Conservation (phyloP, 2,888 invertebrate genomes). For the Linyphia triangularis region DNA sequence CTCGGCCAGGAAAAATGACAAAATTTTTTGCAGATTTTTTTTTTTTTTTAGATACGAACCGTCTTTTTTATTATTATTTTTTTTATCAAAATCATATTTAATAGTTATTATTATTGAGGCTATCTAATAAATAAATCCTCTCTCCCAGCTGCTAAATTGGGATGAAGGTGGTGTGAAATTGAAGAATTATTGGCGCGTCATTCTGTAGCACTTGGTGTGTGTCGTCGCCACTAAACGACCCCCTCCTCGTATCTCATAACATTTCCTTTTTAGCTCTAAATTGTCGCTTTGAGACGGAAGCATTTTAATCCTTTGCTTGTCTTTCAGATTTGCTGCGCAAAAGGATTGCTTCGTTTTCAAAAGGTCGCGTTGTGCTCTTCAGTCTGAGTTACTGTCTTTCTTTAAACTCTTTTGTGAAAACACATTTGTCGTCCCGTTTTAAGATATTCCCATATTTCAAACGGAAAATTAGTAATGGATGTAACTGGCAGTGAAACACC, state of each 20-base stretch:
- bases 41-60: not conserved
- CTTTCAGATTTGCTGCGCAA: slow-evolving; percentile 37
- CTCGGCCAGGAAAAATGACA: not conserved
- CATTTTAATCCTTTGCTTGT: slow-evolving; percentile 52
- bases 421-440: slow-evolving; percentile 7
- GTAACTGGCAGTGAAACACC: not conserved
- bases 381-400: slow-evolving; percentile 30
- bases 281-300: not conserved
- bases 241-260: not conserved
- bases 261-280: not conserved
- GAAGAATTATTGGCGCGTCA: not conserved
- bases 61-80: slow-evolving; percentile 2
- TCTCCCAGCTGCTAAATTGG: not conserved
- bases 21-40: slow-evolving; percentile 18
- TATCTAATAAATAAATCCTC: not conserved
- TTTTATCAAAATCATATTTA: not conserved
- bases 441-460: not conserved
- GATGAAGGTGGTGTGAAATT: slow-evolving; percentile 36
- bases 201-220: slow-evolving; percentile 11
- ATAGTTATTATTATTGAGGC: not conserved
- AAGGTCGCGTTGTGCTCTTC: not conserved
- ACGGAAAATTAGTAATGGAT: not conserved
- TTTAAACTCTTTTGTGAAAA: slow-evolving; percentile 1
- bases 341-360: not conserved
- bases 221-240: not conserved